Base-by-base conservation (phyloP, 1,140 invertebrate species). In the Anoplolepis gracilipes region DNA sequence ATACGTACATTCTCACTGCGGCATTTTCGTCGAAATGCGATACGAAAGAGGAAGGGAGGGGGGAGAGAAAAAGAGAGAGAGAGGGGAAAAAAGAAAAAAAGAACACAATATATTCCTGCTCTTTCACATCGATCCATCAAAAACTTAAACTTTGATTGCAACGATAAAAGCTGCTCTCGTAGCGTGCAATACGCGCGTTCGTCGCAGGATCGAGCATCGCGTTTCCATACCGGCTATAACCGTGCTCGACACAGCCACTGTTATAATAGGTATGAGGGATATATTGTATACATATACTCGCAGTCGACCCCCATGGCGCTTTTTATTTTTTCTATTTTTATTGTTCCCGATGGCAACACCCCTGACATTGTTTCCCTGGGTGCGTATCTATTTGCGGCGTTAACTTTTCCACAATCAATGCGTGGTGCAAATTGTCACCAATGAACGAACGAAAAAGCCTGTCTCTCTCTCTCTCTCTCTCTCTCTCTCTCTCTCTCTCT, bases 301-400 rank as follows among this genome's bases (percentile, higher is more conserved):
- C 11, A 42, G 39, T 33, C 7, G 16, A 55, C 55, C 67, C 78
- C 78, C 16, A 39, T 82, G 67, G 78, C 78, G 67, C 25, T 82
- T 82, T 81, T 46, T 55, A 82, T 82, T 82, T 82, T 82, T 72
- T 5, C 42, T 46, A 59, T 82, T 82, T 82, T 73, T 61, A 61
- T 82, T 59, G 67, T 8, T 61, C 25, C 22, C 78, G 55, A 81
- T 82, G 22, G 67, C 53, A 59, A 59, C 69, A 62, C 61, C 36
- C 67, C 67, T 13, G 53, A 59, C 65, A 57, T 72, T 82, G 78
- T 82, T 72, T 82, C 46, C 67, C 67, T 53, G 67, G n/a, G 3
- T 69, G 22, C 39, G 36, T 82, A 82, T 82, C 78, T 72, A 30
- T 36, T 53, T 25, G 46, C 46, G 36, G 53, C 36, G 67, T 82